A percentile compares a stretch with the other conserved stretches of the same genome.
Evolutionary conservation across 2,113 vertebrate species (phyloP).

Genomic region (Phalacrocorax aristotelis): DNA sequence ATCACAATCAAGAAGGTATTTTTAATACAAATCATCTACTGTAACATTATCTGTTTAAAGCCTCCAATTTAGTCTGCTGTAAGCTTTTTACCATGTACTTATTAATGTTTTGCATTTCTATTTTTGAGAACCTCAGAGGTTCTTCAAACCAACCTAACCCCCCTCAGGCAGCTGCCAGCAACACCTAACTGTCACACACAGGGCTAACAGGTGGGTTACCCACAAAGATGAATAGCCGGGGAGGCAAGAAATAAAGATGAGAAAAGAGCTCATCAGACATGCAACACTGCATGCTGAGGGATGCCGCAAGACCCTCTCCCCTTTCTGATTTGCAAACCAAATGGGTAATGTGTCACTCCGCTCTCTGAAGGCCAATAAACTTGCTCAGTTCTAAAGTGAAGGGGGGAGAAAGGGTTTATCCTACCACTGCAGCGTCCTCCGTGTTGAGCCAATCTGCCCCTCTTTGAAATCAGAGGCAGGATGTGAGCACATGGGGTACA

Average conservation of each 20-base stretch:
- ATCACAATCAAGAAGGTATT: neutral
- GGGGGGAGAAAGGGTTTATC: neutral
- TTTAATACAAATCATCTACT: neutral
- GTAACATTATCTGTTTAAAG: rapidly evolving
- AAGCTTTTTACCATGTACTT: neutral
- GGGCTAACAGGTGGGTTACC: neutral
- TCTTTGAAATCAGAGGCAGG: neutral
- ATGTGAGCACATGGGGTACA: rapidly evolving
- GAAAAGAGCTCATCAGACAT: neutral
- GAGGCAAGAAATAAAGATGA: neutral
- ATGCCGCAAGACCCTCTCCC: neutral
- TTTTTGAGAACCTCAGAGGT: neutral
- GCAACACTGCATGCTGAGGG: rapidly evolving
- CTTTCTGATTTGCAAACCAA: slow-evolving; percentile 18
- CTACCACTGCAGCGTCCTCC: rapidly evolving
- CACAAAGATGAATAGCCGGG: neutral
- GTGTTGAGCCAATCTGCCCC: neutral
- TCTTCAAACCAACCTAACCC: neutral
- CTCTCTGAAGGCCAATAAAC: neutral
- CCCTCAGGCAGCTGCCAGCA: neutral
- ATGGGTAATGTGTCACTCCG: rapidly evolving
- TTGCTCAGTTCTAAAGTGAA: neutral
- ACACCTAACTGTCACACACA: neutral
- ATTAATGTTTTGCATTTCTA: neutral
- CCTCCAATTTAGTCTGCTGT: neutral